Evolutionary conservation across 2,113 vertebrate genomes (phyloP), one percentile per base, ranked within the genome.

Genomic region (Labrus mixtus): DNA sequence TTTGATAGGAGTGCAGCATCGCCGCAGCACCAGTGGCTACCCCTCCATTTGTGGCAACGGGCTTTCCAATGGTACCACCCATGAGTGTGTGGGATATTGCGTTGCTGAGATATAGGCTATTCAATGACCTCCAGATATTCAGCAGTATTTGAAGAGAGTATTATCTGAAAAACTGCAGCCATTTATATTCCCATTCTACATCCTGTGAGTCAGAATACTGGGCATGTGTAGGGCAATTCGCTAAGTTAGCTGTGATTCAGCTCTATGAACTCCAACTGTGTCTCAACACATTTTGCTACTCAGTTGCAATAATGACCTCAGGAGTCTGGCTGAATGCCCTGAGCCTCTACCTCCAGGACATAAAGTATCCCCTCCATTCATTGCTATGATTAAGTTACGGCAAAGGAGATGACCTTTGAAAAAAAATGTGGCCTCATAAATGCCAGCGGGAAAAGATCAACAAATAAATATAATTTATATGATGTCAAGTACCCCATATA

Each of bases 311-410:
- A 43, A 20, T 56, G 57, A 78, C 61, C 69, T 25, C 51, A 39
- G 12, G 58, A 12, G 20, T 76, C 11, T 83, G 74, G 81, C 48
- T 9, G 15, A 10, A n/a, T 3, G 23, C 37, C 72, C 19, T 0
- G 29, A 25, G 57, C 19, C 16, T 79, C 15, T 57, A 60, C 56
- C 63, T 73, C 68, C 51, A 43, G 25, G 43, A 69, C 13, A 80
- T 73, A 68, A 89, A 84, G 84, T 57, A 73, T 64, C 33, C 81
- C 62, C 61, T 37, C 57, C 68, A 83, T 84, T 85, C n/a, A 84
- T 82, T 88, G 69, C 82, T 56, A 17, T 73, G 82, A 89, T 90
- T 78, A 79, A 50, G 63, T 93, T 92, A 89, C 82, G 36, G 50
- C 56, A 46, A 68, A 75, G 57, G 73, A 60, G 76, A 82, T 72